Conservation (phyloP, 2,888 invertebrate genomes). For the Cyclophora albipunctata region DNA sequence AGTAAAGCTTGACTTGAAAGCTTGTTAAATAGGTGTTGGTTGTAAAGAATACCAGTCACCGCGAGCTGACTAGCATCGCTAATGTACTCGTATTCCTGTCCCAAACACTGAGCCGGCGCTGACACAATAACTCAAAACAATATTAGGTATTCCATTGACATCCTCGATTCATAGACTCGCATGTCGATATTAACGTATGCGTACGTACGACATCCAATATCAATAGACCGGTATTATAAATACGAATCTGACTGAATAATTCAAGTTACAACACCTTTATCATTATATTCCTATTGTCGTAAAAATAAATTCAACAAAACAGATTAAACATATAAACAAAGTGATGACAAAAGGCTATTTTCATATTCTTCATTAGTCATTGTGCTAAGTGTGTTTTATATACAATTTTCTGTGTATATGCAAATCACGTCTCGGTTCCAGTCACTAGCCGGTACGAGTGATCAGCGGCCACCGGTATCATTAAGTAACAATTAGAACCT, state of each 20-base stretch:
- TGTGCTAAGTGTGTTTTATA: constrained; percentile 5
- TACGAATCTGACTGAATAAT: too few relatives aligned
- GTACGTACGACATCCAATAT: constrained; percentile 5
- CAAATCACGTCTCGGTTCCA: constrained; percentile 26
- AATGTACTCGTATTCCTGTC: too few relatives aligned
- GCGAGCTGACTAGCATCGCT: neutral
- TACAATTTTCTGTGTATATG: constrained; percentile 12
- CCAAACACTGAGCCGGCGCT: constrained; percentile 1
- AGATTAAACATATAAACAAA: too few relatives aligned
- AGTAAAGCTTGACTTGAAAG: too few relatives aligned
- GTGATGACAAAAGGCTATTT: too few relatives aligned
- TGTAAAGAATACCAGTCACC: neutral
- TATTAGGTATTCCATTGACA: constrained; percentile 11
- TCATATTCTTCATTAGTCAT: neutral
- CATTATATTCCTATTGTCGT: too few relatives aligned
- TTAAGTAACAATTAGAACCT: constrained; percentile 21
- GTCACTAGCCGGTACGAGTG: constrained; percentile 25
- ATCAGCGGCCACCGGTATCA: constrained; percentile 11
- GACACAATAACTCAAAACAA: constrained; percentile 5
- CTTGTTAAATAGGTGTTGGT: too few relatives aligned
- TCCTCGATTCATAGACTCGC: constrained; percentile 1
- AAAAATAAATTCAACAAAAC: too few relatives aligned
- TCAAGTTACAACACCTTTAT: too few relatives aligned
- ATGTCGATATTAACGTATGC: neutral
- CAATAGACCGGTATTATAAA: too few relatives aligned